A percentile compares a stretch with the other conserved stretches of the same genome.
phyloP scores from a whole-genome alignment of 2,888 invertebrate genomes.

The Sarcophaga caerulescens region DNA sequence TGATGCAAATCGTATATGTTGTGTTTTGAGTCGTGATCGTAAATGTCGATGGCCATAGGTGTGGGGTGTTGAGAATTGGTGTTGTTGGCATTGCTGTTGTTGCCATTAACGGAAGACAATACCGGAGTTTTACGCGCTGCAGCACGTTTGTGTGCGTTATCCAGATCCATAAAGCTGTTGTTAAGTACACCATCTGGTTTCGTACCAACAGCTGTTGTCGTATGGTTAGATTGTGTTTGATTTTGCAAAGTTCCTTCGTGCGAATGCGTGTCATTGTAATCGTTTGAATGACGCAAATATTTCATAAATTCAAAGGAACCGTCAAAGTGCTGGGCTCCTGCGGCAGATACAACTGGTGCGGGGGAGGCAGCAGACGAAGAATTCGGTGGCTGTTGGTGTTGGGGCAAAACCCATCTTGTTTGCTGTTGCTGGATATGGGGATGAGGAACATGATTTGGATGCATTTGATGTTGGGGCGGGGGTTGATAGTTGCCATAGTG shows the following conservation, averaged over 20 bases:
- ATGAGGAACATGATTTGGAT: constrained; percentile 45
- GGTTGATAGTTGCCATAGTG: constrained; percentile 66
- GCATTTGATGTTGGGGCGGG: constrained; percentile 54
- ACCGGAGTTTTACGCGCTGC: constrained; percentile 73
- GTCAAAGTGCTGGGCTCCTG: constrained; percentile 77
- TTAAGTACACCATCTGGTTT: constrained; percentile 64
- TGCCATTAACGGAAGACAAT: constrained; percentile 75
- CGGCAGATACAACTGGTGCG: constrained; percentile 13
- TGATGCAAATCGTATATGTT: constrained; percentile 80
- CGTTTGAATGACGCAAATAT: constrained; percentile 80
- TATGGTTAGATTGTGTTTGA: constrained; percentile 55
- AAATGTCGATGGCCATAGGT: constrained; percentile 76
- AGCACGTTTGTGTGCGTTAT: constrained; percentile 78
- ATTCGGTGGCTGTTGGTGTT: constrained; percentile 44
- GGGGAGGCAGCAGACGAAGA: constrained; percentile 8
- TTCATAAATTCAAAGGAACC: constrained; percentile 81
- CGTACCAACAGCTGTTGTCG: constrained; percentile 58
- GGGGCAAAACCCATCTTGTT: constrained; percentile 52
- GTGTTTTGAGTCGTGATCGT: constrained; percentile 80
- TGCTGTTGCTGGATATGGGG: constrained; percentile 58
- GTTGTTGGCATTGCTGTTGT: constrained; percentile 71
- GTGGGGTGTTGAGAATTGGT: constrained; percentile 76
- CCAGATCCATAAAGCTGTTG: constrained; percentile 77
- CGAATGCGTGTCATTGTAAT: constrained; percentile 73
- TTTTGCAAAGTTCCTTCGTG: constrained; percentile 61